Evolutionary conservation across 2,888 invertebrate genomes (phyloP).

Genomic region (Noctua fimbriata): DNA sequence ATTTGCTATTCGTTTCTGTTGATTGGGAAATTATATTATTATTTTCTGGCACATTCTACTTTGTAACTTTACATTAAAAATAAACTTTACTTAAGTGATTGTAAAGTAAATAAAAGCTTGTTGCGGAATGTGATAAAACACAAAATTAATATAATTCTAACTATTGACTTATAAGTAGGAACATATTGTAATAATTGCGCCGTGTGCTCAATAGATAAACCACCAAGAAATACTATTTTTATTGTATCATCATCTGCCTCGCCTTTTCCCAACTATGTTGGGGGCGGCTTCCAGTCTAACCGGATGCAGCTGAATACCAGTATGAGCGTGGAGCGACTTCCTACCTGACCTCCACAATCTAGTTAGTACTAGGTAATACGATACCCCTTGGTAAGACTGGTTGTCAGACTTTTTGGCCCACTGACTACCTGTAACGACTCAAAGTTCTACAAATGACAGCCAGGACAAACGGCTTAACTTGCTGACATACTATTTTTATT

Average conservation of each 20-base stretch:
- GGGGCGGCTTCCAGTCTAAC: too few relatives aligned
- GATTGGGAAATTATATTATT: constrained; percentile 27
- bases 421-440: too few relatives aligned
- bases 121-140: not conserved
- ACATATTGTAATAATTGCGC: constrained; percentile 12
- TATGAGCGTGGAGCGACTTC: too few relatives aligned
- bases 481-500: constrained; percentile 3
- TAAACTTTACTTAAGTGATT: not conserved
- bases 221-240: constrained; percentile 3
- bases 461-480: too few relatives aligned
- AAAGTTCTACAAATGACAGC: too few relatives aligned
- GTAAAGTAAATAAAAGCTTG: not conserved
- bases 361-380: too few relatives aligned
- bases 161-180: not conserved
- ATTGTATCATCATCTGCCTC: too few relatives aligned
- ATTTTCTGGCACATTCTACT: constrained; percentile 6
- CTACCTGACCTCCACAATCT: too few relatives aligned
- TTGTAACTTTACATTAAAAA: constrained; percentile 6
- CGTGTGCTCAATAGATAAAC: constrained; percentile 20
- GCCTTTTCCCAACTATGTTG: too few relatives aligned
- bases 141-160: not conserved
- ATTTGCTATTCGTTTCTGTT: constrained; percentile 30
- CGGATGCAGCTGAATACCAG: too few relatives aligned
- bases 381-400: too few relatives aligned
- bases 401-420: too few relatives aligned